Conservation (phyloP, 2,797 vertebrate genomes). For the Sebastes matsubarae region DNA sequence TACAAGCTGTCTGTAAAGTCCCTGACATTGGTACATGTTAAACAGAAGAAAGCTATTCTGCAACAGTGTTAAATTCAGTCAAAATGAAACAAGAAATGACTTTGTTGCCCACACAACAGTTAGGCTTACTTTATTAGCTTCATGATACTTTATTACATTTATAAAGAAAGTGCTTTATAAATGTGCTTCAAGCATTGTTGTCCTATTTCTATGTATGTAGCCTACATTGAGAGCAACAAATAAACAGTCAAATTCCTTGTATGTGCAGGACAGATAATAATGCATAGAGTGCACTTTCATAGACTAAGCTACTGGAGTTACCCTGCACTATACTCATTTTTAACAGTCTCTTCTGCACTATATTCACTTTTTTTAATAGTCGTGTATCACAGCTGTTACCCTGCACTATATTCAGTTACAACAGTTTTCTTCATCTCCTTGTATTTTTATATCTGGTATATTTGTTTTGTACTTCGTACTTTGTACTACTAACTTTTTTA, state of each 20-base stretch:
- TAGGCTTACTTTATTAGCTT: neutral
- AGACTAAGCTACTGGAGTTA: no score
- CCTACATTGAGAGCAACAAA: neutral
- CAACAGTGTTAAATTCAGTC: neutral
- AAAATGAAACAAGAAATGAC: neutral
- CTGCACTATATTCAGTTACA: fast-evolving
- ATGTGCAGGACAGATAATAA: no score
- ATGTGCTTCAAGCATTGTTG: neutral
- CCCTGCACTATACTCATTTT: no score
- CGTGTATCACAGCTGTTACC: no score
- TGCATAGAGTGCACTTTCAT: no score
- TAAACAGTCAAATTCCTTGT: no score
- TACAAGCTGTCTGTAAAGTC: neutral
- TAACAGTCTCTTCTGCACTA: no score
- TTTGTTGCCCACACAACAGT: neutral
- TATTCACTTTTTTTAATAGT: no score
- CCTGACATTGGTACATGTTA: neutral
- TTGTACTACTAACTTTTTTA: no score
- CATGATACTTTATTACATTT: fast-evolving
- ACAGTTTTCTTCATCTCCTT: fast-evolving
- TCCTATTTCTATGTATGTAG: neutral
- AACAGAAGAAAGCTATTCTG: neutral
- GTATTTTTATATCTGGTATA: no score
- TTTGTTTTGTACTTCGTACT: no score
- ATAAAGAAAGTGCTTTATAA: neutral